Base-by-base conservation (phyloP, 2,797 vertebrate species). In the Lacerta viridis region DNA sequence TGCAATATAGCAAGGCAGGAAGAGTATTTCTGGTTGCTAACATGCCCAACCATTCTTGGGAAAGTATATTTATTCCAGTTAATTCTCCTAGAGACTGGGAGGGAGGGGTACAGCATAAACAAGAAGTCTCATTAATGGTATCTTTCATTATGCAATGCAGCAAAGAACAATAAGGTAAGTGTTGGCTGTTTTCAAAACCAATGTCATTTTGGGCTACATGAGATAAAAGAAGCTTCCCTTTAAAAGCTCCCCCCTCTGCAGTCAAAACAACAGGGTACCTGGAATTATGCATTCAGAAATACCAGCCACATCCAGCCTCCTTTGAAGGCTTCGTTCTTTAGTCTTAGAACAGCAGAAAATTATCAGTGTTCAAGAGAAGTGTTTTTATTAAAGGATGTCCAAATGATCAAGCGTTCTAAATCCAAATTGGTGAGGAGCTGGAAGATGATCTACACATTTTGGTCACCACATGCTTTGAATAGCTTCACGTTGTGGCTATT, bases 271-370 rank as follows among this genome's bases (percentile, higher is more conserved):
- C 69, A 87, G 69, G 17, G 10, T 87, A 43, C 29, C 27, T 64
- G 81, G 69, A 61, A 74, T 81, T 81, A 74, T 74, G 59, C 74
- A 81, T 93, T 4, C 10, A 92, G 25, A 39, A 46, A 88, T 5
- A 88, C 18, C 84, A 36, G 41, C 83, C 89, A 84, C 33, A 79
- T 86, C 75, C 68, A 86, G 41, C 61, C n/a, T 78, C 27, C 74
- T 86, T 86, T 86, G 84, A 85, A 85, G 39, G 46, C 7, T 36
- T 29, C 5, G 7, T 68, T 79, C 76, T 78, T 76, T 77, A 68
- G 33, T 61, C 50, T 61, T 84, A 79, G 13, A 66, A 55, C 69
- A 69, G 64, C 20, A 18, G 43, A 79, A 86, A 66, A n/a, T 41
- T 13, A 7, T 79, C 27, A 6, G 23, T 87, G 36, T 81, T 72